A percentile compares a stretch with the other conserved stretches of the same genome.
These are phyloP conservation scores for Pristionchus fissidentatus DNA, from an alignment of 2,888 invertebrate genomes.

Conservation along the genomic window DNA sequence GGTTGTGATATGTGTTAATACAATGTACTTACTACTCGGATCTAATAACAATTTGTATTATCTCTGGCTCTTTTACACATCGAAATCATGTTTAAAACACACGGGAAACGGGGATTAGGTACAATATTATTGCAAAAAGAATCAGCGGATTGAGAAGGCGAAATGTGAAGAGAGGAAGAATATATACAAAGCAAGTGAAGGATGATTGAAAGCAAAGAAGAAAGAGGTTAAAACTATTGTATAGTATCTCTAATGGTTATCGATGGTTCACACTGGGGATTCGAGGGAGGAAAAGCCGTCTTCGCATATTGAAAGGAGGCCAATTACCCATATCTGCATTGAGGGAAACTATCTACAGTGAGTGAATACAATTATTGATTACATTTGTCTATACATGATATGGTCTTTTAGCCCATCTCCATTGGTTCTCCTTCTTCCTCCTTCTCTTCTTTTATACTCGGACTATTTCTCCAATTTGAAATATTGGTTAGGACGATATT, in stretches of 20 bases:
- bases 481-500: conserved; percentile 63
- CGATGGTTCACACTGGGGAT: conserved; percentile 28
- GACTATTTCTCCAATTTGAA: conserved; percentile 50
- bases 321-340: conserved; percentile 19
- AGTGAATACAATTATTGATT: neutral
- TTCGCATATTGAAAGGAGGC: conserved; percentile 30
- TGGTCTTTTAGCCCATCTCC: conserved; percentile 1
- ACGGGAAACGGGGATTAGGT: neutral
- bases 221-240: conserved; percentile 24
- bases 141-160: conserved; percentile 35
- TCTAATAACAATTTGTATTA: conserved; percentile 1
- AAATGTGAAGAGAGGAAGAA: conserved; percentile 25
- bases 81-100: too few species aligned
- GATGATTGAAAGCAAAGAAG: conserved; percentile 26
- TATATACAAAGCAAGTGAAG: conserved; percentile 26
- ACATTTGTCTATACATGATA: conserved; percentile 26
- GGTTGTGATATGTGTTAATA: neutral
- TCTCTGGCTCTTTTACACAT: conserved; percentile 34
- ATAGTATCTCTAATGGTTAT: conserved; percentile 3
- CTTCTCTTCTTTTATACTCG: neutral
- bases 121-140: neutral
- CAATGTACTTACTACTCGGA: conserved; percentile 1
- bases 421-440: conserved; percentile 9
- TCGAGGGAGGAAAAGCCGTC: conserved; percentile 26
- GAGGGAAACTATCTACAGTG: conserved; percentile 21